Evolutionary conservation across 2,888 invertebrate genomes (phyloP).

Genomic region (Cylloceria caligata): DNA sequence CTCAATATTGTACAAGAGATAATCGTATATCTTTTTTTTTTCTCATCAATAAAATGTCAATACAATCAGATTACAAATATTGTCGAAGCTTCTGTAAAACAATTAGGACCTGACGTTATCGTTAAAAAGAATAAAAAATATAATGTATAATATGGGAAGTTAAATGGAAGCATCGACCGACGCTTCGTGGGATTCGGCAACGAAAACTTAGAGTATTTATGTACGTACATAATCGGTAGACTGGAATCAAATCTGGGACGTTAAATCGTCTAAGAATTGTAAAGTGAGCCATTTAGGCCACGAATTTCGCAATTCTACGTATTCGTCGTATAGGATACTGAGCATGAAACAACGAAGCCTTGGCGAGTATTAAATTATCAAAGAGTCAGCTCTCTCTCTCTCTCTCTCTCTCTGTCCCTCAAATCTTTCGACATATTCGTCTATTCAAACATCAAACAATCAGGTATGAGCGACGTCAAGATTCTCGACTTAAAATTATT

Average conservation of each 20-base stretch:
- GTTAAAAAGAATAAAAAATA: slow-evolving; percentile 51
- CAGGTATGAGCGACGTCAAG: slow-evolving; percentile 85
- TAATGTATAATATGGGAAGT: slow-evolving; percentile 33
- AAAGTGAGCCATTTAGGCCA: slow-evolving; percentile 23
- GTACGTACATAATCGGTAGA: slow-evolving; percentile 37
- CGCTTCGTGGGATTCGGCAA: slow-evolving; percentile 16
- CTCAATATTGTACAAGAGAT: slow-evolving; percentile 63
- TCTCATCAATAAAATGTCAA: slow-evolving; percentile 17
- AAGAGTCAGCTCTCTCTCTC: slow-evolving; percentile 7
- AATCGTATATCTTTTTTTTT: slow-evolving; percentile 50
- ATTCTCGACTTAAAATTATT: slow-evolving; percentile 89
- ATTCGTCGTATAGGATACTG: slow-evolving; percentile 44
- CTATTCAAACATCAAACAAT: slow-evolving; percentile 54
- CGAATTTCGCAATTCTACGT: slow-evolving; percentile 29
- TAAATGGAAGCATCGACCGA: slow-evolving; percentile 15
- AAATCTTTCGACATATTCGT: slow-evolving; percentile 39
- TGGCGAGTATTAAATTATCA: slow-evolving; percentile 52
- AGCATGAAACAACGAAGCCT: slow-evolving; percentile 44
- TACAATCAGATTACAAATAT: slow-evolving; percentile 63
- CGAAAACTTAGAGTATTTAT: slow-evolving; percentile 17
- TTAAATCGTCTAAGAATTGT: slow-evolving; percentile 29
- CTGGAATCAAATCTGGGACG: slow-evolving; percentile 21
- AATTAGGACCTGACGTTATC: slow-evolving; percentile 38
- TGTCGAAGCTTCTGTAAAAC: slow-evolving; percentile 59
- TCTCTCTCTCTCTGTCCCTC: slow-evolving; percentile 12